Evolutionary conservation across 2,797 vertebrate genomes (phyloP).

Genomic region (Anguilla pacifica): DNA sequence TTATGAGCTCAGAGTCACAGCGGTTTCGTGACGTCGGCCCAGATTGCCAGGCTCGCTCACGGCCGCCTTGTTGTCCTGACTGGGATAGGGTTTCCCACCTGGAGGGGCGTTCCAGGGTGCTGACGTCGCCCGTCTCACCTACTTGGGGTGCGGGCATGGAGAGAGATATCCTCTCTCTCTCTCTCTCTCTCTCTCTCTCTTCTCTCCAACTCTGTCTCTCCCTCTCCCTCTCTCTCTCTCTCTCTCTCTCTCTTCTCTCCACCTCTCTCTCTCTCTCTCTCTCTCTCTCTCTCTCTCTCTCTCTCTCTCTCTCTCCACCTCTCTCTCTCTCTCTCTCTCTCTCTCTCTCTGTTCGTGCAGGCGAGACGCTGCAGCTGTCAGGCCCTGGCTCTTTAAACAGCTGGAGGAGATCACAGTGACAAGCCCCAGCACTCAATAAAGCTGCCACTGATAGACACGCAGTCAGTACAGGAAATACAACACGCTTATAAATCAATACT

Average conservation of each 20-base stretch:
- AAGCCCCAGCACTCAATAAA: conserved; percentile 63
- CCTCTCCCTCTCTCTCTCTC: background rate
- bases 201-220: background rate
- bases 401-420: conserved; percentile 54
- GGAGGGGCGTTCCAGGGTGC: conserved; percentile 36
- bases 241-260: background rate
- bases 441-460: conserved; percentile 61
- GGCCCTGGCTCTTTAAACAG: conserved; percentile 55
- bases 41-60: conserved; percentile 26
- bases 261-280: background rate
- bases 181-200: background rate
- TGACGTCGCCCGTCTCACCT: conserved; percentile 56
- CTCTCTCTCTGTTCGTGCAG: conserved; percentile 4
- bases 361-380: conserved; percentile 47
- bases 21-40: conserved; percentile 28
- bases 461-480: conserved; percentile 71
- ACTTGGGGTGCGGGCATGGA: conserved; percentile 32
- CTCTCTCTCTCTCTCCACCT: background rate
- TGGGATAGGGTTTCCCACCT: conserved; percentile 44
- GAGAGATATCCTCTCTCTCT: conserved; percentile 2
- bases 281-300: background rate
- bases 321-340: conserved; percentile 11
- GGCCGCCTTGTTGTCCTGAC: conserved; percentile 28
- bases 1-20: background rate
- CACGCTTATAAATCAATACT: conserved; percentile 67